Evolutionary conservation across 2,888 invertebrate genomes (phyloP), one percentile per base, ranked within the genome.

Genomic region (Melinaea menophilus): DNA sequence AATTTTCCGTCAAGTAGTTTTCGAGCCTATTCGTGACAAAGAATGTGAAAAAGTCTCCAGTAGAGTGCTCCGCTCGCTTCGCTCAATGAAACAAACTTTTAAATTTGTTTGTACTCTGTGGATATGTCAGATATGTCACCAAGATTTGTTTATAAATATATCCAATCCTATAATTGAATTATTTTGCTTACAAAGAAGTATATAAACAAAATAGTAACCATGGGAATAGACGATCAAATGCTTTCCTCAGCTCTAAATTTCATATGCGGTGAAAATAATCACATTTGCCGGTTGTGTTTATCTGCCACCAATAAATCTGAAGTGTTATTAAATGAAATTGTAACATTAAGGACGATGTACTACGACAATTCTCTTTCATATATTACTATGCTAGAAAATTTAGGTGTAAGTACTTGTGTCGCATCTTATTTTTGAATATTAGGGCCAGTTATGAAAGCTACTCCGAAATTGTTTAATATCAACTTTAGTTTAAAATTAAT

Each of bases 271-370:
- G 80, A 82, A 59, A 73, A 75, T 31, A 76, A 77, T 56, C 73
- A 80, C 35, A 68, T 88, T 72, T 89, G 89, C 71, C 87, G 88
- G 81, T 82, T 89, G 80, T 89, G 89, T 81, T 84, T 87, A 66
- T 72, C 74, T 66, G 66, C 72, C 2, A 82, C 81, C 0, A 73
- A 77, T 33, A 68, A 72, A 0, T 66, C 73, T 66, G 78, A 75
- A 69, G 67, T 81, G 11, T 72, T 69, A 4, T 63, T 89, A 31
- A 78, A 84, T 12, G 83, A 85, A 45, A 66, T 35, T 57, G 73
- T 79, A 0, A 71, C 61, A 2, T 64, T 87, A n/a, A 72, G 81
- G 57, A 76, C 71, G 47, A 48, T 72, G 0, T 87, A 80, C 70
- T 77, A 73, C 5, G 75, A 82, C 47, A 80, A 80, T 55, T 75